Conservation (phyloP, 2,888 invertebrate genomes). For the Nymphalis c-album region DNA sequence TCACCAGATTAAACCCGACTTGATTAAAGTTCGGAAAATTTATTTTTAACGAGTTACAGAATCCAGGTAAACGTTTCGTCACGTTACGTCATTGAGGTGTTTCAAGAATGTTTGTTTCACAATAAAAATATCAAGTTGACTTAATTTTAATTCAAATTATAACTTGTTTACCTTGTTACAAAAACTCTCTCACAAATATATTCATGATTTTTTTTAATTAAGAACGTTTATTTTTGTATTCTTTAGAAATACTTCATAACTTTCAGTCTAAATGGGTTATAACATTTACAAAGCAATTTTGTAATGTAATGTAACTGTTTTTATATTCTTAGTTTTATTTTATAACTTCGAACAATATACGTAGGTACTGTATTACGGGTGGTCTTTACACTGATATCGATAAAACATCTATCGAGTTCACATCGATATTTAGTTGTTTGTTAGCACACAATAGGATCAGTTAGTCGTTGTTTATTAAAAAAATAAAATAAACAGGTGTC, state of each 20-base stretch:
- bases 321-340: background rate
- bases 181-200: background rate
- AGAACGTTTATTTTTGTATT: background rate
- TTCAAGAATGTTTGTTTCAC: slow-evolving; percentile 38
- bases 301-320: background rate
- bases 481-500: slow-evolving; percentile 72
- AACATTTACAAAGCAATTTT: background rate
- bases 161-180: background rate
- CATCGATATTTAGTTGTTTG: slow-evolving; percentile 71
- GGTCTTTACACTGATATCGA: slow-evolving; percentile 59
- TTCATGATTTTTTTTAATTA: background rate
- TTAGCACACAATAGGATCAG: slow-evolving; percentile 62
- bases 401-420: slow-evolving; percentile 53
- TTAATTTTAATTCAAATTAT: background rate
- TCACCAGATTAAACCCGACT: slow-evolving; percentile 51
- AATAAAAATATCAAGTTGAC: slow-evolving; percentile 21
- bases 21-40: slow-evolving; percentile 47
- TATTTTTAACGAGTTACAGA: slow-evolving; percentile 49
- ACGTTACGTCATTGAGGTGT: slow-evolving; percentile 35
- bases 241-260: slow-evolving; percentile 4
- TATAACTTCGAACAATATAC: background rate
- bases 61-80: slow-evolving; percentile 38
- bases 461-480: slow-evolving; percentile 56
- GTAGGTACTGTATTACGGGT: slow-evolving; percentile 48
- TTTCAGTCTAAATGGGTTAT: background rate